Base-by-base conservation (phyloP, 2,888 invertebrate genomes). In the Drosophila suboccidentalis region DNA sequence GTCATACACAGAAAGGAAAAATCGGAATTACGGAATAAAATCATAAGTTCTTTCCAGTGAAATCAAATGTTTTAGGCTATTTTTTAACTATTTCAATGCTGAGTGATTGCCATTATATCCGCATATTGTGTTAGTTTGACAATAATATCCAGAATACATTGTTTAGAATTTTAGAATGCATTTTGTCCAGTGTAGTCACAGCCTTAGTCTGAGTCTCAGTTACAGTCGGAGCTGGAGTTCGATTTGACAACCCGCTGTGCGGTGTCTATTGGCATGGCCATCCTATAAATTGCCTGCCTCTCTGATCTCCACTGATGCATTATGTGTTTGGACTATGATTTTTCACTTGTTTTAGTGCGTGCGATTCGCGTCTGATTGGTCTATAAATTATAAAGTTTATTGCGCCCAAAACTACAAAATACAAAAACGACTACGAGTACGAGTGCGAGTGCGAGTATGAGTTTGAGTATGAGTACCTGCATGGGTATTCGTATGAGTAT, bases 211-310 rank as follows among this genome's bases (percentile, higher is more conserved):
- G 67, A 60, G 46, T 70, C 65, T 49, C 17, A 49, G 49, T 49
- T 17, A 17, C 49, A 50, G 36, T 46, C 9, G 29, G 44, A 70
- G 73, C 64, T 64, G 66, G 68, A 76, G 55, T 72, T 66, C 82
- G 82, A 89, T 87, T 84, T 86, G 91, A 89, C 89, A 87, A 82
- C 91, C 89, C 87, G 91, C 91, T 91, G 91, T 77, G 91, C 82
- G 71, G 74, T 83, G 84, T 80, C 84, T 87, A 85, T 81, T 83
- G 83, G 77, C 83, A 80, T 79, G 83, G 78, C 81, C 83, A 81
- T 85, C 84, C 87, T 87, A 85, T 85, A 85, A 89, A 85, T 85
- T 87, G 89, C 87, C 67, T 71, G 71, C 38, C 46, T 62, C 58
- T 60, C 66, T 71, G 75, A 64, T 67, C 73, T 59, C 53, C 53